These are phyloP conservation scores for Neogale vison DNA, from an alignment of 2,113 vertebrate genomes.

Conservation along the genomic window DNA sequence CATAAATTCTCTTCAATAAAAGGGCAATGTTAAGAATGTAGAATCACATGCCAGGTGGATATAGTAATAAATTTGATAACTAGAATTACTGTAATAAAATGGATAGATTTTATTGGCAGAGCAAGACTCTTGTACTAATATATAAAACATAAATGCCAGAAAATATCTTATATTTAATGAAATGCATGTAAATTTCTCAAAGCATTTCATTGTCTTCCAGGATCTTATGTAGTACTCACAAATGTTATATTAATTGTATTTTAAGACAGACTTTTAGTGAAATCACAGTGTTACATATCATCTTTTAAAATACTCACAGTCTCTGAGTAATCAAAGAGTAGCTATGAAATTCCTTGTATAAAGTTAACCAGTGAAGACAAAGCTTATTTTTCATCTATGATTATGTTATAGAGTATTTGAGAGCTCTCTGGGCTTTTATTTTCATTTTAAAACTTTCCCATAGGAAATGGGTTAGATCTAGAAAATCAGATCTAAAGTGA, in stretches of 20 bases:
- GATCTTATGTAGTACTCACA: neutral
- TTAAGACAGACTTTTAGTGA: neutral
- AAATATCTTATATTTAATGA: neutral
- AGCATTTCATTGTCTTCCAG: neutral
- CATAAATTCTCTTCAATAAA: slow-evolving; percentile 64
- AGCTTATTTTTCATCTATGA: neutral
- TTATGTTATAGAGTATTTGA: neutral
- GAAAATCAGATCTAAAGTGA: neutral
- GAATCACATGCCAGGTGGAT: neutral
- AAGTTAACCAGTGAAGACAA: neutral
- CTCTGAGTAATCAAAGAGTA: neutral
- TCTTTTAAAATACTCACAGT: neutral
- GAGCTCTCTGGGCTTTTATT: neutral
- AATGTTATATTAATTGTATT: neutral
- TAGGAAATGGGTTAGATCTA: neutral
- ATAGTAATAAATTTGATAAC: slow-evolving; percentile 27
- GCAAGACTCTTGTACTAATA: neutral
- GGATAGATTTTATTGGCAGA: neutral
- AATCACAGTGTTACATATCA: neutral
- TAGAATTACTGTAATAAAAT: slow-evolving; percentile 18
- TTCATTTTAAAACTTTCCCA: neutral
- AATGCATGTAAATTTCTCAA: neutral
- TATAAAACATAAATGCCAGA: neutral
- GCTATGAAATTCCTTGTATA: neutral
- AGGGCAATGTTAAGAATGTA: slow-evolving; percentile 30